Percentiles rank a stretch among this genome's conserved stretches.
Conservation (phyloP, 2,797 vertebrate species). For the Onychomys leucogaster region DNA sequence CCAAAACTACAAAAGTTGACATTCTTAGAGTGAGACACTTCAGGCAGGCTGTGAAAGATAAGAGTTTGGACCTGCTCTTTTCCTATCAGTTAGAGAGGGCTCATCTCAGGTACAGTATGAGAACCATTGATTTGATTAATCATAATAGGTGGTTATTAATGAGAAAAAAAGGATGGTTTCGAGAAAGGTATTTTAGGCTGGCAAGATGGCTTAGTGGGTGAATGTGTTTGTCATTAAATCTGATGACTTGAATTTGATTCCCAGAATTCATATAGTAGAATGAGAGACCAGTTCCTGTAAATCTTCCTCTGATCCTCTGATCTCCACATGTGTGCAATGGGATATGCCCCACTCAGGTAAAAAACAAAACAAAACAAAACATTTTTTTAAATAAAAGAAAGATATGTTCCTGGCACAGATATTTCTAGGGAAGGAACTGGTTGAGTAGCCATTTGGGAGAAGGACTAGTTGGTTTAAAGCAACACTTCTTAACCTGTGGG, state of each 20-base stretch:
- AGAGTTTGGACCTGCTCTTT: neutral
- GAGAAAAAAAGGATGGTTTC: neutral
- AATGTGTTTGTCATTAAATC: neutral
- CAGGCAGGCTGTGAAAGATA: neutral
- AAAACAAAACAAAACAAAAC: too few species aligned
- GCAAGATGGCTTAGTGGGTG: neutral
- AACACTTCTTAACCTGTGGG: neutral
- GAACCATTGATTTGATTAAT: slow-evolving; percentile 8
- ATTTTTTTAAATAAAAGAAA: neutral
- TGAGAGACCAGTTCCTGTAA: neutral
- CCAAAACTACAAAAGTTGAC: neutral
- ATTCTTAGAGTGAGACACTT: neutral
- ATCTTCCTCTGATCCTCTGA: neutral
- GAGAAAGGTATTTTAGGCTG: neutral
- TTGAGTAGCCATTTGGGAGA: neutral
- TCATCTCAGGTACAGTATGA: neutral
- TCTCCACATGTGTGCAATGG: neutral
- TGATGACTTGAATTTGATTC: neutral
- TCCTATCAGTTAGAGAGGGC: neutral
- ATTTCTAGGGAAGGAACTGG: slow-evolving; percentile 36
- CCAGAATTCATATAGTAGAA: too few species aligned
- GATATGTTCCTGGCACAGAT: neutral
- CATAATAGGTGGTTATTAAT: slow-evolving; percentile 62
- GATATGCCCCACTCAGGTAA: neutral
- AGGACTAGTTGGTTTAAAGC: neutral